Evolutionary conservation across 2,797 vertebrate genomes (phyloP), one percentile per base, ranked within the genome.

Genomic region (Sardinella longiceps): DNA sequence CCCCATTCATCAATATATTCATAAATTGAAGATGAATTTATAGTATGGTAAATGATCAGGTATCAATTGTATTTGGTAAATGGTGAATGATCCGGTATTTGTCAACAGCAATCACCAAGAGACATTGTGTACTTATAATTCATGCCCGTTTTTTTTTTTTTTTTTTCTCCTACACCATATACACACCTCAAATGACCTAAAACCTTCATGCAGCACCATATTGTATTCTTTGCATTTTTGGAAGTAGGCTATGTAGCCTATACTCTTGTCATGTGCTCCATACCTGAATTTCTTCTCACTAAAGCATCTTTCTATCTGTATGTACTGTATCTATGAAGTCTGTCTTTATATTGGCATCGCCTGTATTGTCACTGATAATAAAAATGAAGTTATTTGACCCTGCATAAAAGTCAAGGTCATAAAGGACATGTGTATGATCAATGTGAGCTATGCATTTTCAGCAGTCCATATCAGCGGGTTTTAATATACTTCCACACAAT

Each of bases 401-500:
- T 5, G 11, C 3, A 3, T 30, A 2, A 70, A 70, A 25, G 63
- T 70, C 30, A 70, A 70, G 14, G 14, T 33, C 25, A 28, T 1
- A 11, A 63, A 66, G 48, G 15, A 51, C 15, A 11, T 66, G 28
- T 20, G 3, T 15, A 37, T 18, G 14, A 12, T 37, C 25, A 37
- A 3, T 37, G 63, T 70, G 63, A 70, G 11, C 37, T 70, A 37
- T 18, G 58, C 28, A 12, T 74, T 74, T 74, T 20, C 66, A 74
- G 33, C 4, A 20, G 30, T 12, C 30, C 15, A 70, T 70, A 70
- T 30, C 28, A 70, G 28, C 7, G 46, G 7, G 46, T 30, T 33
- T 74, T 74, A 6, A 74, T 74, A 33, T 74, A 74, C 66, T 39
- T 37, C 66, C 66, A 74, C 66, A 74, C 18, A 18, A 37, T 37